These are phyloP conservation scores for Raja brachyura DNA, from an alignment of 2,113 vertebrate species.

Conservation along the genomic window DNA sequence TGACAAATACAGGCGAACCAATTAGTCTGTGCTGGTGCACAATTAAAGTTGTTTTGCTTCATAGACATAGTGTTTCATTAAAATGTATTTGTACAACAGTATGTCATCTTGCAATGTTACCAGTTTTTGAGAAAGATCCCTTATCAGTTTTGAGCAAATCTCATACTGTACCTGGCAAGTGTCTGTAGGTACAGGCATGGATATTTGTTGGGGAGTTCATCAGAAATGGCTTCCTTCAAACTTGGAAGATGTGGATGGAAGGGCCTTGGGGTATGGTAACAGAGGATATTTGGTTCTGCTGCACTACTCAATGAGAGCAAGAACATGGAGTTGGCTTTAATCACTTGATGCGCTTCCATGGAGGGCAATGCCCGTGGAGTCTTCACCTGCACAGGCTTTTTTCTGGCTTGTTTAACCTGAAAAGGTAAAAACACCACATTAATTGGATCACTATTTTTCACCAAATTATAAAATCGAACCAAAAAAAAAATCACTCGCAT, in stretches of 20 bases:
- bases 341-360: constrained; percentile 98
- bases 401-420: constrained; percentile 91
- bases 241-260: constrained; percentile 87
- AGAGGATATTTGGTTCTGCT: constrained; percentile 85
- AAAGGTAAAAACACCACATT: not conserved
- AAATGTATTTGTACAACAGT: not conserved
- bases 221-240: constrained; percentile 90
- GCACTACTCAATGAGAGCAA: constrained; percentile 91
- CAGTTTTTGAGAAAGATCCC: not conserved
- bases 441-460: not conserved
- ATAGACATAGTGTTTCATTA: not conserved
- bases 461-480: not conserved
- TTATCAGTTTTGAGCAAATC: not conserved
- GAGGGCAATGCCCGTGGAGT: constrained; percentile 89
- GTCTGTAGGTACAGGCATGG: constrained; percentile 95
- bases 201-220: constrained; percentile 90
- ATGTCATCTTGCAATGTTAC: not conserved
- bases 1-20: not conserved
- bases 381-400: constrained; percentile 92
- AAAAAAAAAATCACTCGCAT: not conserved
- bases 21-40: not conserved
- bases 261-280: constrained; percentile 83
- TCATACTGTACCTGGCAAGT: constrained; percentile 69
- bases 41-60: not conserved
- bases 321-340: constrained; percentile 90